phyloP scores from a whole-genome alignment of 2,113 vertebrate genomes.

The Tupaia chinensis region DNA sequence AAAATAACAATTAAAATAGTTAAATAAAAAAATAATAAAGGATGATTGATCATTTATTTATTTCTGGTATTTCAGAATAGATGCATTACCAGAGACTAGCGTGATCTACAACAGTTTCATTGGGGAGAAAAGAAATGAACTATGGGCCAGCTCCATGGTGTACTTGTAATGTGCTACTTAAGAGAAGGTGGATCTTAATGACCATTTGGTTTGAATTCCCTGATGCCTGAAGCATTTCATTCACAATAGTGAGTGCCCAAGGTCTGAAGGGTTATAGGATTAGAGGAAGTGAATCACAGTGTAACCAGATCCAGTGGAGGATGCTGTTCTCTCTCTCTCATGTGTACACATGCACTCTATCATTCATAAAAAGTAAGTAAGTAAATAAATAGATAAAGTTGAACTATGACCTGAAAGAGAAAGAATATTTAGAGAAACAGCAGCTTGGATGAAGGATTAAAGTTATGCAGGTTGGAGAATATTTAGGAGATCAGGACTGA shows the following conservation, averaged over 20 bases:
- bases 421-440: not conserved
- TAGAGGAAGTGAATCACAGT: too few species aligned
- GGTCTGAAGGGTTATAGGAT: too few species aligned
- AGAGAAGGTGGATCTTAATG: too few species aligned
- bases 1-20: not conserved
- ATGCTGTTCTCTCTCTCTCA: too few species aligned
- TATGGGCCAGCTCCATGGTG: not conserved
- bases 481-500: not conserved
- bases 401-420: not conserved
- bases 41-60: not conserved
- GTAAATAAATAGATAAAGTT: not conserved
- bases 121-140: not conserved
- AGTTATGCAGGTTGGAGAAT: not conserved
- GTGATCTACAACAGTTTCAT: not conserved
- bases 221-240: too few species aligned
- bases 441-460: not conserved
- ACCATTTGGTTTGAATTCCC: too few species aligned
- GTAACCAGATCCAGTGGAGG: too few species aligned
- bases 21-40: slow-evolving; percentile 4
- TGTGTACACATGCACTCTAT: too few species aligned
- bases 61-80: slow-evolving; percentile 9
- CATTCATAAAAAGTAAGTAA: too few species aligned
- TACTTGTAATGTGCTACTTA: too few species aligned
- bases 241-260: too few species aligned
- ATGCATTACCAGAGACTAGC: not conserved